Conservation (phyloP, 2,113 vertebrate species). For the Oreochromis spilurus region DNA sequence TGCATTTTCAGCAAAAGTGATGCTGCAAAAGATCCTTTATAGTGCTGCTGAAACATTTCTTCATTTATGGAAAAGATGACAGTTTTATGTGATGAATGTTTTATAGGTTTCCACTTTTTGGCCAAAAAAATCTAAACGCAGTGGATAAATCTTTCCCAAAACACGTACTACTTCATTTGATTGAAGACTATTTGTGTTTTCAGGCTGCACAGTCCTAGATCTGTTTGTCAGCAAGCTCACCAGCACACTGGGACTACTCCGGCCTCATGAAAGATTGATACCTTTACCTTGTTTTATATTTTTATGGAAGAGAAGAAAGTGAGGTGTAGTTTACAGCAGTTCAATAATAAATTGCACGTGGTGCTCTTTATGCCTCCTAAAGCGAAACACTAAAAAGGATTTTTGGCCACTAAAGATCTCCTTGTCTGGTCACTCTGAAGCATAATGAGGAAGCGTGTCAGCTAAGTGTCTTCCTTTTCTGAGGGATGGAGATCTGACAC, state of each 20-base stretch:
- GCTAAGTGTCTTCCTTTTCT: not conserved
- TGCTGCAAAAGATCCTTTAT: not conserved
- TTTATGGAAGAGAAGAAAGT: not conserved
- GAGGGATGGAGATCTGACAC: not conserved
- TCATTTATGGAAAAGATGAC: not conserved
- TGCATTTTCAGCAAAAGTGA: not conserved
- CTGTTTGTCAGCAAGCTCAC: not conserved
- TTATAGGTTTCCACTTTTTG: not conserved
- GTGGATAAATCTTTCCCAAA: not conserved
- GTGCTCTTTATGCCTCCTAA: not conserved
- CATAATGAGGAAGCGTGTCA: not conserved
- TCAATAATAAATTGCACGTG: conserved; percentile 45
- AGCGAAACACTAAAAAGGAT: not conserved
- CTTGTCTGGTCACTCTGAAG: not conserved
- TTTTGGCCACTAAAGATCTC: not conserved
- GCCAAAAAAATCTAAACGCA: not conserved
- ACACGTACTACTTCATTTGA: not conserved
- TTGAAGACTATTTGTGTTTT: not conserved
- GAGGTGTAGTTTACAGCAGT: conserved; percentile 25
- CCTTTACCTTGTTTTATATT: conserved; percentile 17
- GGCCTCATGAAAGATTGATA: conserved; percentile 22
- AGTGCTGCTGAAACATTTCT: not conserved
- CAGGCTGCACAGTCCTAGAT: not conserved
- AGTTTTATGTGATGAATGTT: not conserved
- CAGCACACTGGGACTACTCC: not conserved